Conservation (phyloP, 1,140 invertebrate species). For the Theocolax elegans region DNA sequence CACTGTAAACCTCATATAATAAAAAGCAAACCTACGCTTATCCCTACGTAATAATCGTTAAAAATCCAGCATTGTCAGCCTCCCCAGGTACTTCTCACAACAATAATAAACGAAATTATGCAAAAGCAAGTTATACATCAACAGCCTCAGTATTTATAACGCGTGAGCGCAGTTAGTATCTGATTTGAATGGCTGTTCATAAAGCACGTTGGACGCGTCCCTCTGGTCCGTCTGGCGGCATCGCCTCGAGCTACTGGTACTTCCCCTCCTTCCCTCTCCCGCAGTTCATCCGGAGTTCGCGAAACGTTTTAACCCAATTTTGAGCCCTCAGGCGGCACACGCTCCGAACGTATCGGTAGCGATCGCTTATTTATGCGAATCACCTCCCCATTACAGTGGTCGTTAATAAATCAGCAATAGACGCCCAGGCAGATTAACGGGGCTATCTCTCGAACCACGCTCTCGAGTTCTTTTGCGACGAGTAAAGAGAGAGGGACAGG, state of each 20-base stretch:
- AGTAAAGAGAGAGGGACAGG: no score
- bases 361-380: slow-evolving; percentile 30
- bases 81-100: background rate
- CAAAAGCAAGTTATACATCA: background rate
- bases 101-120: slow-evolving; percentile 26
- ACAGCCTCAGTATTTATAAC: slow-evolving; percentile 6
- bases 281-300: background rate
- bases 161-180: background rate
- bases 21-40: no score
- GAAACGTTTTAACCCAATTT: slow-evolving; percentile 42
- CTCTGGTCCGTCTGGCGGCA: background rate
- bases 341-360: no score
- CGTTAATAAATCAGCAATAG: slow-evolving; percentile 34
- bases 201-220: background rate
- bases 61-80: no score
- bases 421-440: slow-evolving; percentile 12
- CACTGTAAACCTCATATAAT: no score
- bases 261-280: background rate
- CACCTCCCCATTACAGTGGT: slow-evolving; percentile 22
- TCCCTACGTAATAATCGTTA: no score
- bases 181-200: slow-evolving; percentile 20
- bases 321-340: background rate
- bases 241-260: background rate
- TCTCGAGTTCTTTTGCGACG: no score
- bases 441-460: background rate